phyloP scores from a whole-genome alignment of 2,797 vertebrate genomes.

The Manis crassicaudata region DNA sequence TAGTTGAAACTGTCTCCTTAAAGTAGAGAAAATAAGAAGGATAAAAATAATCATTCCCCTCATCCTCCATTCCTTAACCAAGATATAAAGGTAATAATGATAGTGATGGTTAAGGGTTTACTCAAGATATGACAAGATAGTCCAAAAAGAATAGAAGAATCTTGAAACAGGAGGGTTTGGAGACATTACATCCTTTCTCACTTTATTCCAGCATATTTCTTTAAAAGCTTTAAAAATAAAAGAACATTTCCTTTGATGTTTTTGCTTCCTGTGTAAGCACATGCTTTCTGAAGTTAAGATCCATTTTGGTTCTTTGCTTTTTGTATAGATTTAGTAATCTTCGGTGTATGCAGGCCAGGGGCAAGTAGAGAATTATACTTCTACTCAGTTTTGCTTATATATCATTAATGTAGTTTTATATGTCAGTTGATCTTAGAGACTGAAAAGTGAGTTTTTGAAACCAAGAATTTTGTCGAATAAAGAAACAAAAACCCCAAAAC shows the following conservation, averaged over 20 bases:
- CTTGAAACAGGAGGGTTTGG: not conserved
- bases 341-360: not conserved
- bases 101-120: not conserved
- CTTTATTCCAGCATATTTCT: not conserved
- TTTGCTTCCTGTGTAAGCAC: not conserved
- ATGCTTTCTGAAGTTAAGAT: slow-evolving; percentile 32
- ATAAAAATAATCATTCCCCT: not conserved
- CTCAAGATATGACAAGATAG: not conserved
- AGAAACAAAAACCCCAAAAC: not conserved
- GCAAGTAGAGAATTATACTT: not conserved
- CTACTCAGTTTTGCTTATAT: not conserved
- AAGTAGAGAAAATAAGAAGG: slow-evolving; percentile 22
- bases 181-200: not conserved
- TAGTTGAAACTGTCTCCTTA: slow-evolving; percentile 26
- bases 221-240: not conserved
- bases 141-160: not conserved
- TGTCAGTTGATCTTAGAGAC: not conserved
- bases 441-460: slow-evolving; percentile 52
- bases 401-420: slow-evolving; percentile 21
- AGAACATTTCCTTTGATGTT: not conserved
- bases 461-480: not conserved
- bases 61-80: not conserved
- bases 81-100: not conserved
- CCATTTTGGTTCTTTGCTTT: slow-evolving; percentile 9
- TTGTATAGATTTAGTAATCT: not conserved